These are phyloP conservation scores for Jaculus jaculus DNA, from an alignment of 2,113 vertebrate species.

Conservation along the genomic window DNA sequence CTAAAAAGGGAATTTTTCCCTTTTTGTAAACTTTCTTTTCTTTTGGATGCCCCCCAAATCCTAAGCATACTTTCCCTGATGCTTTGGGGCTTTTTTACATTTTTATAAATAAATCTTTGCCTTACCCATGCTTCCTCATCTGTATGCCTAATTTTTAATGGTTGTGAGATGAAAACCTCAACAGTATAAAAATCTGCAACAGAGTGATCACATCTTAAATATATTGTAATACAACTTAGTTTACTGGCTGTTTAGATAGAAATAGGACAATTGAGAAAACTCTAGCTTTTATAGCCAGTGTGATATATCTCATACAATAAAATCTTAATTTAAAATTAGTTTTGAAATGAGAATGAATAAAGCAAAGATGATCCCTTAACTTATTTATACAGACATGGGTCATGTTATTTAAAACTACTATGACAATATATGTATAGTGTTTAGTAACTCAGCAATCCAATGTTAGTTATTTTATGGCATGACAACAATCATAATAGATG, in stretches of 20 bases:
- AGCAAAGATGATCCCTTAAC: slow-evolving; percentile 89
- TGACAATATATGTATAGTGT: slow-evolving; percentile 74
- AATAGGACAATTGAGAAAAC: slow-evolving; percentile 49
- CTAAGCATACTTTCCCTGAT: too few species aligned
- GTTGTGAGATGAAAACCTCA: too few species aligned
- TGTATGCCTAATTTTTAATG: too few species aligned
- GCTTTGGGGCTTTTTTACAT: too few species aligned
- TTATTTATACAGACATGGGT: slow-evolving; percentile 83
- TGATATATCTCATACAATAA: slow-evolving; percentile 70
- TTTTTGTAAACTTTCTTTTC: too few species aligned
- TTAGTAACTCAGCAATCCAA: background rate
- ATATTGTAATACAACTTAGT: background rate
- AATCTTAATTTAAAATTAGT: slow-evolving; percentile 70
- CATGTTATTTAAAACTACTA: slow-evolving; percentile 82
- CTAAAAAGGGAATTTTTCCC: too few species aligned
- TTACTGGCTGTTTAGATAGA: background rate
- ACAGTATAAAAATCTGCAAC: too few species aligned
- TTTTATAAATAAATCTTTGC: too few species aligned
- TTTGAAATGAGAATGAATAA: slow-evolving; percentile 74
- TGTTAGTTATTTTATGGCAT: background rate
- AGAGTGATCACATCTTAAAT: background rate
- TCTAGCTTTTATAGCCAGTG: slow-evolving; percentile 76
- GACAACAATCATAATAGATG: background rate
- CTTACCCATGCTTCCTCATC: too few species aligned
- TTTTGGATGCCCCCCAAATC: too few species aligned